A percentile compares a stretch with the other conserved stretches of the same genome.
These are phyloP conservation scores for Pelobates fuscus DNA, from an alignment of 2,113 vertebrate species.

Conservation along the genomic window DNA sequence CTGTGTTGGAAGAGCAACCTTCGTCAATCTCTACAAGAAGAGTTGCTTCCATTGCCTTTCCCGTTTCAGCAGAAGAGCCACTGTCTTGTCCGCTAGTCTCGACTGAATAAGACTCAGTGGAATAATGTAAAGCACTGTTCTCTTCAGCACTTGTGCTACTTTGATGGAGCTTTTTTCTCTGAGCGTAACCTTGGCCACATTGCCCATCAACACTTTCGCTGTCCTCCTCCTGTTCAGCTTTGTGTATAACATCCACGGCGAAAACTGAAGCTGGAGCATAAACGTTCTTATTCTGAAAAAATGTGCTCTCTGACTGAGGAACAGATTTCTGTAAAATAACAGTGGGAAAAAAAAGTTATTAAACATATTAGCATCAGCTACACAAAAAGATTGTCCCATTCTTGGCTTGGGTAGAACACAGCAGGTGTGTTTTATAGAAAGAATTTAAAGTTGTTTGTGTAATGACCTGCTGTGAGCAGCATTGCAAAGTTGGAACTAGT, in stretches of 20 bases:
- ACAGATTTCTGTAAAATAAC: conserved; percentile 22
- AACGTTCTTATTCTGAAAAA: neutral
- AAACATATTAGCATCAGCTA: neutral
- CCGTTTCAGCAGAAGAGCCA: neutral
- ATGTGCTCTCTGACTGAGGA: neutral
- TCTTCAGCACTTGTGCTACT: neutral
- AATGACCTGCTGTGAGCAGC: no score
- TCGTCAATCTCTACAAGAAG: neutral
- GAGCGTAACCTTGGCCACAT: neutral
- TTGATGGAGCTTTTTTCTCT: neutral
- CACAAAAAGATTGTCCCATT: no score
- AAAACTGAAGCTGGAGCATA: neutral
- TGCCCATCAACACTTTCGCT: neutral
- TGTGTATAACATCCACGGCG: neutral
- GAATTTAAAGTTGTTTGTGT: no score
- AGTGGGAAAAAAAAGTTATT: neutral
- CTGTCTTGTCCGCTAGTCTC: conserved; percentile 8
- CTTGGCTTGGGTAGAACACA: no score
- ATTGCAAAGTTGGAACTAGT: no score
- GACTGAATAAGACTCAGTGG: neutral
- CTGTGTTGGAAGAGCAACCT: neutral
- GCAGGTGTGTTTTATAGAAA: no score
- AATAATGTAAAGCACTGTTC: neutral
- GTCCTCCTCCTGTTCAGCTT: neutral
- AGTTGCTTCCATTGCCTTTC: neutral